Conservation (phyloP, 1,140 invertebrate species). For the Himalopsyche phryganea region DNA sequence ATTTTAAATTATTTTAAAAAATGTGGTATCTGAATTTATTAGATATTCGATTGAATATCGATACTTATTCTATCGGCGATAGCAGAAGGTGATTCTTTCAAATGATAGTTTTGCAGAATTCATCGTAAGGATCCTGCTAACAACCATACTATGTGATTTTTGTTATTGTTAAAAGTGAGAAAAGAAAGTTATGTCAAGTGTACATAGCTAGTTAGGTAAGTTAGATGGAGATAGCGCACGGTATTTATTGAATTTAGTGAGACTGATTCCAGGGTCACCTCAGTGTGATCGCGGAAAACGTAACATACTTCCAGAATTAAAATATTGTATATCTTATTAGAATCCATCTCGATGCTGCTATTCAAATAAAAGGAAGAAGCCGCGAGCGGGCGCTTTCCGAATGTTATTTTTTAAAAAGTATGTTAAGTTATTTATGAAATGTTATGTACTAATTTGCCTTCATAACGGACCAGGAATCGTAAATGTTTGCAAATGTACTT, state of each 20-base stretch:
- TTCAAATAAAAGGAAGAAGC: slow-evolving; percentile 16
- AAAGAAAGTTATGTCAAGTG: slow-evolving; percentile 17
- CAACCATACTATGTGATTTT: slow-evolving; percentile 33
- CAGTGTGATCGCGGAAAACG: slow-evolving; percentile 18
- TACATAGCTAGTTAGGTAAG: slow-evolving; percentile 29
- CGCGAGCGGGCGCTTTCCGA: slow-evolving; percentile 33
- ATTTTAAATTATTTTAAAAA: too few relatives aligned
- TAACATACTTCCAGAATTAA: slow-evolving; percentile 27
- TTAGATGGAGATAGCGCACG: slow-evolving; percentile 17
- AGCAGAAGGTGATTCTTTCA: background rate
- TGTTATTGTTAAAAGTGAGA: slow-evolving; percentile 31
- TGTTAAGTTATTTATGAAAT: slow-evolving; percentile 24
- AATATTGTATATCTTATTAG: slow-evolving; percentile 21
- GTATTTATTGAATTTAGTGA: slow-evolving; percentile 34
- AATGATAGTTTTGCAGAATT: slow-evolving; percentile 29
- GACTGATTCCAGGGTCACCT: slow-evolving; percentile 29
- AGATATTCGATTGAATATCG: too few relatives aligned
- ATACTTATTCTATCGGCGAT: too few relatives aligned
- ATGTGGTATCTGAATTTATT: too few relatives aligned
- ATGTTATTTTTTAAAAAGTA: slow-evolving; percentile 27
- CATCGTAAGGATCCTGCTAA: slow-evolving; percentile 14
- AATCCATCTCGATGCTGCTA: slow-evolving; percentile 28
- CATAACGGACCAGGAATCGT: slow-evolving; percentile 28
- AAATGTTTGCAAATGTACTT: slow-evolving; percentile 31
- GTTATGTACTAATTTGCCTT: slow-evolving; percentile 32